Percentiles rank a stretch among this genome's conserved stretches.
These are phyloP conservation scores for Steinernema hermaphroditum DNA, from an alignment of 2,888 invertebrate genomes.

Conservation along the genomic window DNA sequence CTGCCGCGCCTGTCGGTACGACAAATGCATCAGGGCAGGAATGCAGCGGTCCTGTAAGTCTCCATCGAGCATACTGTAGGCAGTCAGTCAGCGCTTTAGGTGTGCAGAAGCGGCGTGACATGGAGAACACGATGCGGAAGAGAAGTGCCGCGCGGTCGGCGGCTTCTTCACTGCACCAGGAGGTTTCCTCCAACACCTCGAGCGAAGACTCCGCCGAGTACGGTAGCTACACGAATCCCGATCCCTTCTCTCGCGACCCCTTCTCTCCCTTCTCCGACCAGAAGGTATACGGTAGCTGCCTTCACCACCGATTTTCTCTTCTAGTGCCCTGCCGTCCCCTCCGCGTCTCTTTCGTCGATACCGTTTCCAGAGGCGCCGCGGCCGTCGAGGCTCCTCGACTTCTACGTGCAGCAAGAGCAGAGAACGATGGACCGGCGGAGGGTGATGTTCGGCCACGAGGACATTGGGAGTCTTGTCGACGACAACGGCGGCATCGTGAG, in stretches of 20 bases:
- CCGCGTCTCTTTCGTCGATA: too few species aligned
- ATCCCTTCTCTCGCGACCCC: neutral
- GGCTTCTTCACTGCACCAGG: slow-evolving; percentile 1
- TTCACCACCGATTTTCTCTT: too few species aligned
- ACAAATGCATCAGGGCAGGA: slow-evolving; percentile 49
- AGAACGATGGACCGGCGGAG: slow-evolving; percentile 47
- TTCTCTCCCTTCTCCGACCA: neutral
- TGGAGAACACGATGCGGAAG: slow-evolving; percentile 20
- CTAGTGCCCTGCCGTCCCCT: too few species aligned
- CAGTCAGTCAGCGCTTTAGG: too few species aligned
- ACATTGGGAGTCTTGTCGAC: slow-evolving; percentile 23
- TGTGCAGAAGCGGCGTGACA: slow-evolving; percentile 35
- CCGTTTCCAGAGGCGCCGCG: too few species aligned
- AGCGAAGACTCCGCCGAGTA: slow-evolving; percentile 6
- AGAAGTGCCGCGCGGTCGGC: slow-evolving; percentile 27
- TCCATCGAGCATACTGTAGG: neutral
- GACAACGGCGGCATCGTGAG: slow-evolving; percentile 19
- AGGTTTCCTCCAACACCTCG: slow-evolving; percentile 15
- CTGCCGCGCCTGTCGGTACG: slow-evolving; percentile 52
- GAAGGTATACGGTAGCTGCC: too few species aligned
- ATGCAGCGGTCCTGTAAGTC: slow-evolving; percentile 47
- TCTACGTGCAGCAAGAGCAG: slow-evolving; percentile 35
- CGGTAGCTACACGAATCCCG: slow-evolving; percentile 8
- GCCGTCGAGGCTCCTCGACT: slow-evolving; percentile 35
- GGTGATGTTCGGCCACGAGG: slow-evolving; percentile 44